Base-by-base conservation (phyloP, 2,797 vertebrate genomes). In the Premnoplex brunnescens region DNA sequence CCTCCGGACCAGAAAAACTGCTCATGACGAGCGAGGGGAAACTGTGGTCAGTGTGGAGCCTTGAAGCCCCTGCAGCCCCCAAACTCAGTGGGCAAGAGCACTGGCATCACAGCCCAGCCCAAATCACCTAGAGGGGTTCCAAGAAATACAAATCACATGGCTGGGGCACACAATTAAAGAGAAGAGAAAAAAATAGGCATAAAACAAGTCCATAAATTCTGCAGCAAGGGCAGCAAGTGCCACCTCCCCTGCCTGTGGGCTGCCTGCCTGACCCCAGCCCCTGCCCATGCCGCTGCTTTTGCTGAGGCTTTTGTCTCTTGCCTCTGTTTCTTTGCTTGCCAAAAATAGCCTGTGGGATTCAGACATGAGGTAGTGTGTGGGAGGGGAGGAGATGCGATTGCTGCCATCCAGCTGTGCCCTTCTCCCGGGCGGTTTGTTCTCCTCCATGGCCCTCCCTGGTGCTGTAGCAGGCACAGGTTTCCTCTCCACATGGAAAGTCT, bases 401-500 rank as follows among this genome's bases (percentile, higher is more conserved):
- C 62, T 71, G 7, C 88, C 88, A 90, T 84, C 73, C 85, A 67
- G 56, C 88, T 49, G 75, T 56, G 66, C 49, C 89, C 77, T 78
- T 94, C 55, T 93, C 81, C 84, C 0, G 2, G 18, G 46, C 1
- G 0, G 26, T 74, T 89, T 83, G 52, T 58, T 83, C 62, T 79
- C 51, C 62, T 82, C 58, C 88, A 49, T 3, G 3, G 73, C 48
- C 68, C 60, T 84, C 71, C 71, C 54, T 15, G 7, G 10, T 54
- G 67, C 71, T 0, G 0, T 3, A 23, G 56, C 9, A 0, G 56
- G 52, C 2, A 7, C 51, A 54, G 5, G 37, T 85, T 85, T 89
- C 80, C 86, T 88, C 43, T 91, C 46, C 26, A 26, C 48, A 5
- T 75, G 94, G 89, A 91, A 96, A 94, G 51, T 82, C 72, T 85